Evolutionary conservation across 2,888 invertebrate genomes (phyloP), one percentile per base, ranked within the genome.

Genomic region (Eueremaeus valkanovi): DNA sequence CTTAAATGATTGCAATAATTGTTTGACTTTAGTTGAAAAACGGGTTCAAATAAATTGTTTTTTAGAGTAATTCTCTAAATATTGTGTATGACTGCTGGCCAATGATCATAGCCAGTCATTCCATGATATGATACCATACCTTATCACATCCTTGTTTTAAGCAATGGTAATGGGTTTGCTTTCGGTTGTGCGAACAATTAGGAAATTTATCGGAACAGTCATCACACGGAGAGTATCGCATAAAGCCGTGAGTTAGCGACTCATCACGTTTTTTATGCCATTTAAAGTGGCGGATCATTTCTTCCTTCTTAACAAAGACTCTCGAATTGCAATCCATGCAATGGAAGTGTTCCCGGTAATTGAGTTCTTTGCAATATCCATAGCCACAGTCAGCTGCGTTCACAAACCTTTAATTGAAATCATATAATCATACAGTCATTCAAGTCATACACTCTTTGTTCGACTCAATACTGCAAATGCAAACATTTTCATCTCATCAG

Each of bases 231-330:
- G 95, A 95, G 84, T 95, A 98, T 74, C 95, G 87, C 83, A 95
- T 92, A 85, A 95, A 95, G 21, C 97, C 97, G 82, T 97, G 93
- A 79, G 95, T 93, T 45, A 98, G 85, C 8, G 95, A 95, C 83
- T 98, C 97, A 82, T 96, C 96, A 1, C 97, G 89, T 85, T 98
- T 98, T 86, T 96, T 95, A 86, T 98, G 97, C 97, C 97, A 97
- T 86, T 98, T 98, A 83, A 95, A 94, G 84, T 98, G 97, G 58
- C 97, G 89, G 79, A 97, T 96, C 91, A 98, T 97, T 83, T 98
- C 97, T 84, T 98, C 98, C 83, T 97, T 96, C 85, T 97, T 96
- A 81, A 94, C 91, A 83, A 98, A 93, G n/a, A 96, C 82, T 81
- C 93, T 84, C 55, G 87, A 86, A 82, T 88, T 88, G 84, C 92